Evolutionary conservation across 2,888 invertebrate genomes (phyloP).

Genomic region (Papilio demoleus): DNA sequence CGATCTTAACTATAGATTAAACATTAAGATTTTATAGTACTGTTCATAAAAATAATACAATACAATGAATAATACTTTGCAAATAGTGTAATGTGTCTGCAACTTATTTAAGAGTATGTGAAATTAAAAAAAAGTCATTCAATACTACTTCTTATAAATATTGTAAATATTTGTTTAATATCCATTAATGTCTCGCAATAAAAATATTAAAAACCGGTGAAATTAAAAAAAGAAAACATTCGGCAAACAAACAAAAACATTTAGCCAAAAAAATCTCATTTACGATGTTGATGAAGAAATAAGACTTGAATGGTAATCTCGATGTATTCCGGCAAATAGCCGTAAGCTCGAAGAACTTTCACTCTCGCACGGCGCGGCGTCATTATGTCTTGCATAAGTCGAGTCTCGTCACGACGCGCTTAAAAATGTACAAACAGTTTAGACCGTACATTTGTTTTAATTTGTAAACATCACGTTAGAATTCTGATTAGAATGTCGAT

Average conservation of each 20-base stretch:
- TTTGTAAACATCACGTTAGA: conserved; percentile 7
- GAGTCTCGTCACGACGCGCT: conserved; percentile 31
- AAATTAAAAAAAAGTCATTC: background rate
- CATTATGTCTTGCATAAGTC: conserved; percentile 56
- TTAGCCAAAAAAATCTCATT: background rate
- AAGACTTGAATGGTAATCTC: conserved; percentile 23
- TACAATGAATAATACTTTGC: too few relatives aligned
- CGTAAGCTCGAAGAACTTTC: conserved; percentile 57
- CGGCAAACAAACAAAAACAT: background rate
- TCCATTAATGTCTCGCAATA: background rate
- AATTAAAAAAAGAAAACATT: background rate
- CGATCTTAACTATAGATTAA: too few relatives aligned
- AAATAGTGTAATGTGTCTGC: too few relatives aligned
- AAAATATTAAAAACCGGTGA: background rate
- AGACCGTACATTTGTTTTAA: conserved; percentile 12
- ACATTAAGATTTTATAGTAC: too few relatives aligned
- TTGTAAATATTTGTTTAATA: background rate
- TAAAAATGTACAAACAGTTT: conserved; percentile 16
- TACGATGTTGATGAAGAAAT: conserved; percentile 14
- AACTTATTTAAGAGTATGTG: too few relatives aligned
- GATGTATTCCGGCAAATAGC: conserved; percentile 44
- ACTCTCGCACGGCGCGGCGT: conserved; percentile 64
- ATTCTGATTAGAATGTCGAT: conserved; percentile 10
- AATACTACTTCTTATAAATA: too few relatives aligned
- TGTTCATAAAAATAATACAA: too few relatives aligned